phyloP scores from a whole-genome alignment of 2,113 vertebrate genomes.

The Xenopus tropicalis region UCB_Xtro_10.0 CM004447.2:88554501-88555000 shows the following conservation, averaged over 20 bases:
- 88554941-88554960: too few species aligned
- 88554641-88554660: slow-evolving; percentile 39
- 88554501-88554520: too few species aligned
- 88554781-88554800: neutral
- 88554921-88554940: too few species aligned
- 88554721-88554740: slow-evolving; percentile 43
- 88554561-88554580: neutral
- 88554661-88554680: slow-evolving; percentile 9
- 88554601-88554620: slow-evolving; percentile 37
- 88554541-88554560: slow-evolving; percentile 57
- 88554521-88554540: slow-evolving; percentile 46
- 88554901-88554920: too few species aligned
- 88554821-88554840: too few species aligned
- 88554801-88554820: neutral
- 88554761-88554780: slow-evolving; percentile 24
- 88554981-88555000: too few species aligned
- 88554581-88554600: slow-evolving; percentile 14
- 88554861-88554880: too few species aligned
- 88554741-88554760: slow-evolving; percentile 47
- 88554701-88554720: slow-evolving; percentile 40
- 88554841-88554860: too few species aligned
- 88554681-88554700: slow-evolving; percentile 34
- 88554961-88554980: too few species aligned
- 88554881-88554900: too few species aligned
- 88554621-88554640: slow-evolving; percentile 37